Base-by-base conservation (phyloP, 2,888 invertebrate species). In the Calliopum simillimum region DNA sequence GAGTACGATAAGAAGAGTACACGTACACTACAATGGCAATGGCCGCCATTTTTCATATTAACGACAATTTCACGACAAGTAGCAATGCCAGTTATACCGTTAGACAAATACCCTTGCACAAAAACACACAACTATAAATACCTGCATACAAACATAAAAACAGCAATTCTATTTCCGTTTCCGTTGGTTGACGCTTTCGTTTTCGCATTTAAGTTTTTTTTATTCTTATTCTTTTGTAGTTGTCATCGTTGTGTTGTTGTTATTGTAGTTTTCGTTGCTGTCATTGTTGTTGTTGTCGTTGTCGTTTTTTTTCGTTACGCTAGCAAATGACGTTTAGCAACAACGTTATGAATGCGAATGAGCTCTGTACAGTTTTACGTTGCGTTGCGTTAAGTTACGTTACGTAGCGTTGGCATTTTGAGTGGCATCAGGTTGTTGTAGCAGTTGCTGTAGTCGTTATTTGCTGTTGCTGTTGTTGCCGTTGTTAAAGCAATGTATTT, bases 11-110 rank as follows among this genome's bases (percentile, higher is more conserved):
- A 33, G 8, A 8, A 8, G 8, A 33, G 13, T n/a, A 41, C 58
- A 67, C 67, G 58, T 67, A 46, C 49, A 67, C 59, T 58, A 49
- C 67, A 59, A 67, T 41, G 16, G 67, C 33, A 58, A 56, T 49
- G 59, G 67, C 19, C 59, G 49, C 47, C 58, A 58, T 67, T 67
- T 67, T 59, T 67, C 67, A 59, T 49, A 67, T 67, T 59, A 67
- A 67, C 58, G 67, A 67, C 67, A 49, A 67, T 58, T 67, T 58
- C 55, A 62, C 68, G 55, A 79, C 80, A 78, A 78, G 78, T 79
- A 72, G 76, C 76, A 76, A 79, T 79, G 77, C 33, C 21, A 47
- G 16, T 33, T 23, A 16, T 16, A 59, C 12, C 44, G 46, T 47
- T 23, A 53, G 11, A 65, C 55, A 53, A 2, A 44, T 44, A 55